Conservation (phyloP, 2,888 invertebrate species). For the Oxystoma pomonae region DNA sequence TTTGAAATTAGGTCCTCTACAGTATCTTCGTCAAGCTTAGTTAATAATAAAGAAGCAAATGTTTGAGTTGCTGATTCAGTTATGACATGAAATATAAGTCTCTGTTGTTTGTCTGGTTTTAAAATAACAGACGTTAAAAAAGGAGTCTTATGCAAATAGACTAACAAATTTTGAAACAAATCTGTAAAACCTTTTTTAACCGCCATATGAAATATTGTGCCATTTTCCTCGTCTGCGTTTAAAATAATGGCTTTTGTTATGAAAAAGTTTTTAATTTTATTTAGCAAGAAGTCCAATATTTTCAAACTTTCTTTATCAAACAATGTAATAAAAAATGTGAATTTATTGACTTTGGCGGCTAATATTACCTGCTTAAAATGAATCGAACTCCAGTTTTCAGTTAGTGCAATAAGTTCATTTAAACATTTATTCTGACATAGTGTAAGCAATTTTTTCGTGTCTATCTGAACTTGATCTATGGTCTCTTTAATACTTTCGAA, state of each 20-base stretch:
- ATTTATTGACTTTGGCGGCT: not conserved
- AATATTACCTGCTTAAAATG: not conserved
- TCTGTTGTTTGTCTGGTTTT: too few species aligned
- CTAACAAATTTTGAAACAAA: too few species aligned
- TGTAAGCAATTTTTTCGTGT: not conserved
- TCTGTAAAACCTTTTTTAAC: not conserved
- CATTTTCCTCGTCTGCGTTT: not conserved
- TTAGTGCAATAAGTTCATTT: not conserved
- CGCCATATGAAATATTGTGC: not conserved
- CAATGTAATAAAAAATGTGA: not conserved
- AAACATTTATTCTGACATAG: not conserved
- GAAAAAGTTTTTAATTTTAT: not conserved
- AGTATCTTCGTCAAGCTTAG: too few species aligned
- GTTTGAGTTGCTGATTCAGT: too few species aligned
- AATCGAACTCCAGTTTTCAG: not conserved
- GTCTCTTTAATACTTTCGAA: not conserved
- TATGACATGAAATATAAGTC: too few species aligned
- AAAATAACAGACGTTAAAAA: too few species aligned
- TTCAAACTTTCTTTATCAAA: not conserved
- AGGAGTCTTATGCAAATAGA: too few species aligned
- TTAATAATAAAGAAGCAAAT: too few species aligned
- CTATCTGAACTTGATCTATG: not conserved
- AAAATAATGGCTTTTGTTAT: not conserved
- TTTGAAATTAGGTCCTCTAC: too few species aligned
- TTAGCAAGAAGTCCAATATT: not conserved